Percentiles rank a stretch among this genome's conserved stretches.
Conservation (phyloP, 2,888 invertebrate species). For the Formica aserva region DNA sequence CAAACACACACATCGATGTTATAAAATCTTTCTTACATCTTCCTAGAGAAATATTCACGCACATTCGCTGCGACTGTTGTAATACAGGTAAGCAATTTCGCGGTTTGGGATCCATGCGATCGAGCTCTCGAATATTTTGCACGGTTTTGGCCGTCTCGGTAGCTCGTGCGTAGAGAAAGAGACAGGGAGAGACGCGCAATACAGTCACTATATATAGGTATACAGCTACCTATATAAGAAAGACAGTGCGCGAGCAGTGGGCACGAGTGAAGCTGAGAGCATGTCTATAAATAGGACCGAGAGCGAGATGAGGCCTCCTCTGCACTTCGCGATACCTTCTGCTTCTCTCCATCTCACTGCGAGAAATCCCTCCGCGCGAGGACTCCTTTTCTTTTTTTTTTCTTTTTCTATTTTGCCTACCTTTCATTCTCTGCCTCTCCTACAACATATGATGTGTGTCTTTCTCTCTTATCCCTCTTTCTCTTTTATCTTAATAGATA, state of each 20-base stretch:
- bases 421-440: slow-evolving; percentile 48
- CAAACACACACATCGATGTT: background rate
- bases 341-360: slow-evolving; percentile 39
- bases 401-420: slow-evolving; percentile 45
- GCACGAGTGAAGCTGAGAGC: slow-evolving; percentile 85
- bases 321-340: slow-evolving; percentile 80
- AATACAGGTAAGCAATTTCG: slow-evolving; percentile 21
- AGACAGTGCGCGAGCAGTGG: slow-evolving; percentile 83
- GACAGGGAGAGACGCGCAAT: slow-evolving; percentile 56
- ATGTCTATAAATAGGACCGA: slow-evolving; percentile 85
- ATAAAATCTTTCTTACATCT: background rate
- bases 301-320: slow-evolving; percentile 84
- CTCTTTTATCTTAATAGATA: slow-evolving; percentile 33
- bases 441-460: slow-evolving; percentile 8
- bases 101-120: slow-evolving; percentile 62
- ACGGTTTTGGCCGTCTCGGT: slow-evolving; percentile 69
- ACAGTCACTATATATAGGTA: slow-evolving; percentile 68
- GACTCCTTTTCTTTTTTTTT: slow-evolving; percentile 22
- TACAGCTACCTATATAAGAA: slow-evolving; percentile 74
- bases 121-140: slow-evolving; percentile 68
- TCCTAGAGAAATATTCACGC: background rate
- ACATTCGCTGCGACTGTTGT: background rate
- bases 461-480: slow-evolving; percentile 2
- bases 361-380: slow-evolving; percentile 46
- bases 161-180: slow-evolving; percentile 58